Conservation (phyloP, 2,888 invertebrate genomes). For the Chalcosyrphus nemorum region DNA sequence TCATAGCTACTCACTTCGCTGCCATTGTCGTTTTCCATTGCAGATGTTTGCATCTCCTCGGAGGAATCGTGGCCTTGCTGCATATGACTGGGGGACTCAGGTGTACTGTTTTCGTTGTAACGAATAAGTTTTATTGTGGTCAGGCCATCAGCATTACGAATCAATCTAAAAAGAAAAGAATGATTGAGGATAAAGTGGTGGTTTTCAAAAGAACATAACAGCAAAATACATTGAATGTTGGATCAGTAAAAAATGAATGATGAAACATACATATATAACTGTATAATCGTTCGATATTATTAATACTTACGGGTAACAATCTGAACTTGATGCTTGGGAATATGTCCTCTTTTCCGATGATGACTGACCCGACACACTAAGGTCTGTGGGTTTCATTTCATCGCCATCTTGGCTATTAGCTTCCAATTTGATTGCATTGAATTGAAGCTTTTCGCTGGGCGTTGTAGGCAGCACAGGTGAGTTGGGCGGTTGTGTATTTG, state of each 20-base stretch:
- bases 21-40: conserved; percentile 74
- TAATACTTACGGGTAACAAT: conserved; percentile 81
- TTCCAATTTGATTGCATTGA: conserved; percentile 79
- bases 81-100: conserved; percentile 68
- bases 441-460: conserved; percentile 80
- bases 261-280: too few species aligned
- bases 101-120: conserved; percentile 77
- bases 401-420: conserved; percentile 82
- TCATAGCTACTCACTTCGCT: conserved; percentile 75
- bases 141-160: conserved; percentile 82
- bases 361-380: conserved; percentile 83
- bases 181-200: too few species aligned
- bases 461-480: conserved; percentile 78
- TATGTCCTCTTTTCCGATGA: conserved; percentile 75
- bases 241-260: too few species aligned
- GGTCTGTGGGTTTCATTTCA: conserved; percentile 87
- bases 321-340: conserved; percentile 76
- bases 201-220: too few species aligned
- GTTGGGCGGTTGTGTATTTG: conserved; percentile 80
- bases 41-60: conserved; percentile 68
- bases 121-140: conserved; percentile 82
- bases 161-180: too few species aligned
- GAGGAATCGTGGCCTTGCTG: conserved; percentile 57
- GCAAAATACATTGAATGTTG: too few species aligned
- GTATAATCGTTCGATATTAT: too few species aligned